Base-by-base conservation (phyloP, 1,140 invertebrate species). In the Physella acuta region DNA sequence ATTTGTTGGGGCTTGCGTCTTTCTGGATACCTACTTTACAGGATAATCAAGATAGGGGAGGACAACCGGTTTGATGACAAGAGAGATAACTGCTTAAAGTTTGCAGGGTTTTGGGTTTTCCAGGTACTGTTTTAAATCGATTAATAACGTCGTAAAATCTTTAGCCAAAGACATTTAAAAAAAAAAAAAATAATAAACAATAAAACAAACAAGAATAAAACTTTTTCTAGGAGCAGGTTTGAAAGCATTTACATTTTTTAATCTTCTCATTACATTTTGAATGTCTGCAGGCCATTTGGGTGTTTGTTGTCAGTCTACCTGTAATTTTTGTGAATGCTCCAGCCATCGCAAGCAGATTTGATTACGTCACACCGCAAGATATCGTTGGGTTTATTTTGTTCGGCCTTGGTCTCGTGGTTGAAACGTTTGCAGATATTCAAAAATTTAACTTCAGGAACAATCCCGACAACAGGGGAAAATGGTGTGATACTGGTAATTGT, bases 251-350 rank as follows among this genome's bases (percentile, higher is more conserved):
- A n/a, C n/a, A n/a, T n/a, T n/a, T n/a, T n/a, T n/a, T n/a, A n/a
- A n/a, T n/a, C n/a, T n/a, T n/a, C n/a, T n/a, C n/a, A n/a, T n/a
- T n/a, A n/a, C n/a, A n/a, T n/a, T n/a, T n/a, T n/a, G n/a, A n/a
- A n/a, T n/a, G n/a, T n/a, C 71, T 85, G n/a, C 75, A 95, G 92
- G 93, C 93, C 52, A 85, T 95, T 52, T 96, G 94, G 94, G 93
- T 95, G n/a, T 94, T 92, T 76, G 87, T 93, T 14, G 93, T 95
- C 2, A 95, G 93, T 85, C 85, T 96, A 66, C 93, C 93, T 31
- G 93, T 95, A 20, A 94, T 95, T 56, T 92, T 95, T 63, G 91
- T 94, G 34, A 95, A 96, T 84, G 94, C 93, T 0, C 91, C 92
- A n/a, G 61, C 24, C 30, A 79, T 73, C 53, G 75, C 76, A 87